A percentile compares a stretch with the other conserved stretches of the same genome.
These are phyloP conservation scores for Tetragnatha versicolor DNA, from an alignment of 1,140 invertebrate genomes.

Conservation along the genomic window DNA sequence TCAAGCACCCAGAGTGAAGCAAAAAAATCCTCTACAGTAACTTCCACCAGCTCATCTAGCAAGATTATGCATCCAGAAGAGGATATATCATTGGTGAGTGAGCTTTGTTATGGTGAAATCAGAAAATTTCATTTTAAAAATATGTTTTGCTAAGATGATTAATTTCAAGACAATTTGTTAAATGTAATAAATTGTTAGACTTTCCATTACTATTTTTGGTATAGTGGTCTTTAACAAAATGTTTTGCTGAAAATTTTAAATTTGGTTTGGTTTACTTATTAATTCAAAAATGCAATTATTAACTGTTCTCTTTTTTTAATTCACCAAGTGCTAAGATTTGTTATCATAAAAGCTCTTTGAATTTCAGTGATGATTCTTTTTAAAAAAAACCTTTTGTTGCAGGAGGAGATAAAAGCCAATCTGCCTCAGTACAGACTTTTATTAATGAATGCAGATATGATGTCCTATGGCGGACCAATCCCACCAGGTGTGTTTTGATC, in stretches of 20 bases:
- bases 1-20: slow-evolving; percentile 39
- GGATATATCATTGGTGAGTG: slow-evolving; percentile 82
- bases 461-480: too few relatives aligned
- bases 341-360: too few relatives aligned
- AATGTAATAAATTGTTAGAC: not conserved
- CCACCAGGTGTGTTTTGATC: too few relatives aligned
- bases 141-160: slow-evolving; percentile 8
- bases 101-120: slow-evolving; percentile 1
- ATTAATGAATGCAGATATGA: too few relatives aligned
- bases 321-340: too few relatives aligned
- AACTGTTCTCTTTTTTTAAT: too few relatives aligned
- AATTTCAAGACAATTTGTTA: not conserved
- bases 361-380: too few relatives aligned
- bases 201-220: not conserved
- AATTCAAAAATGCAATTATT: too few relatives aligned
- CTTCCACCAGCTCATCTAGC: slow-evolving; percentile 81
- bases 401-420: too few relatives aligned
- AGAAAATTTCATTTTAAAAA: not conserved
- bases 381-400: too few relatives aligned
- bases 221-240: not conserved
- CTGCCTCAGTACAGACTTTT: too few relatives aligned
- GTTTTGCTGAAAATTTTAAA: not conserved
- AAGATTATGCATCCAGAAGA: slow-evolving; percentile 94
- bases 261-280: not conserved
- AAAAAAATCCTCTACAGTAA: slow-evolving; percentile 55